Percentiles rank a stretch among this genome's conserved stretches.
phyloP scores from a whole-genome alignment of 2,888 invertebrate genomes.

The Melanostoma mellinum region DNA sequence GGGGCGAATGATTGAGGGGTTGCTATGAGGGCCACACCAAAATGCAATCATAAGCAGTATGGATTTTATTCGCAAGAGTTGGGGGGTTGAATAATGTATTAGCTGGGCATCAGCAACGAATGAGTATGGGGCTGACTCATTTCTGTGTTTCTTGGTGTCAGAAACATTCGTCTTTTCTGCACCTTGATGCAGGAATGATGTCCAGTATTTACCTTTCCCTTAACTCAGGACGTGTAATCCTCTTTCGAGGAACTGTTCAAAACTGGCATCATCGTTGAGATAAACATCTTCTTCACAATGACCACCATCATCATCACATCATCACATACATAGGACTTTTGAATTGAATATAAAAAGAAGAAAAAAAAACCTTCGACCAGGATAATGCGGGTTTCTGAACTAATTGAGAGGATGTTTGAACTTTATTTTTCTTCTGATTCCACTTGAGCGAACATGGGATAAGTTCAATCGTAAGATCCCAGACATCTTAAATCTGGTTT shows the following conservation, averaged over 20 bases:
- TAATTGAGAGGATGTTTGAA: constrained; percentile 54
- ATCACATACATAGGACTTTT: constrained; percentile 13
- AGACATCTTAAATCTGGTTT: background rate
- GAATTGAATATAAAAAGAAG: background rate
- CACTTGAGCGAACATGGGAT: constrained; percentile 37
- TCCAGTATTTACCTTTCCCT: background rate
- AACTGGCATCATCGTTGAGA: constrained; percentile 7
- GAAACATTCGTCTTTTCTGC: background rate
- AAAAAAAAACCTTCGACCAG: background rate
- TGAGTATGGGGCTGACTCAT: constrained; percentile 9
- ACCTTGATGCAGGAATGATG: background rate
- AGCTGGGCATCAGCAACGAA: constrained; percentile 5
- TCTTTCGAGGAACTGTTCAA: constrained; percentile 27
- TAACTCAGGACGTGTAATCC: constrained; percentile 19
- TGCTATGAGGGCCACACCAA: constrained; percentile 20
- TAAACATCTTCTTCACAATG: constrained; percentile 23
- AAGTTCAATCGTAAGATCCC: constrained; percentile 14
- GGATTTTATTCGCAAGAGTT: constrained; percentile 42
- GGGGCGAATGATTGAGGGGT: constrained; percentile 6
- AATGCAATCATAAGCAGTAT: constrained; percentile 67
- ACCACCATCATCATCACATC: constrained; percentile 27
- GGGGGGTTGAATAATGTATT: constrained; percentile 44
- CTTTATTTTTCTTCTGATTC: constrained; percentile 36
- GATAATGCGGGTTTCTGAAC: constrained; percentile 32
- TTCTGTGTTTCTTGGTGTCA: background rate